phyloP scores from a whole-genome alignment of 2,797 vertebrate genomes.

The Coregonus sp. region DNA sequence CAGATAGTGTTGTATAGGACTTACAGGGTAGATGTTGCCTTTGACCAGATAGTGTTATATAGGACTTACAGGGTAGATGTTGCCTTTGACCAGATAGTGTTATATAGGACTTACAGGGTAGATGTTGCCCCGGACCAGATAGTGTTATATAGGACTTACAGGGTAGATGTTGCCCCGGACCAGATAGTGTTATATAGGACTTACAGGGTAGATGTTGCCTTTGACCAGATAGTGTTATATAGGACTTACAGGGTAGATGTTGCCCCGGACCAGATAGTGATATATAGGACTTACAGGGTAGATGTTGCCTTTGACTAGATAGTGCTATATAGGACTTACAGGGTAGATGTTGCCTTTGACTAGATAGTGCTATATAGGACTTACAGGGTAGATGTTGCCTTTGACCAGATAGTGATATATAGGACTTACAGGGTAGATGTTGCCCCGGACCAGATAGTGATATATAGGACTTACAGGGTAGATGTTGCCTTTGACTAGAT shows the following conservation, averaged over 20 bases:
- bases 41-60: slow-evolving; percentile 83
- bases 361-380: slow-evolving; percentile 77
- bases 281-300: slow-evolving; percentile 85
- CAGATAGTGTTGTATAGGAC: slow-evolving; percentile 65
- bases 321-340: slow-evolving; percentile 78
- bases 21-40: slow-evolving; percentile 94
- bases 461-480: no score
- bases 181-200: slow-evolving; percentile 61
- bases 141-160: slow-evolving; percentile 77
- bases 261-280: slow-evolving; percentile 89
- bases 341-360: slow-evolving; percentile 97
- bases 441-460: no score
- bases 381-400: no score
- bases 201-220: slow-evolving; percentile 59
- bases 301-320: slow-evolving; percentile 94
- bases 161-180: slow-evolving; percentile 84
- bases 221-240: slow-evolving; percentile 76
- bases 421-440: no score
- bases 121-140: slow-evolving; percentile 79
- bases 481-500: no score
- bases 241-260: slow-evolving; percentile 92
- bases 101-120: slow-evolving; percentile 86
- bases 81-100: slow-evolving; percentile 89
- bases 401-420: no score
- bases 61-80: slow-evolving; percentile 92